Base-by-base conservation (phyloP, 2,797 vertebrate genomes). In the Podargus strigoides region DNA sequence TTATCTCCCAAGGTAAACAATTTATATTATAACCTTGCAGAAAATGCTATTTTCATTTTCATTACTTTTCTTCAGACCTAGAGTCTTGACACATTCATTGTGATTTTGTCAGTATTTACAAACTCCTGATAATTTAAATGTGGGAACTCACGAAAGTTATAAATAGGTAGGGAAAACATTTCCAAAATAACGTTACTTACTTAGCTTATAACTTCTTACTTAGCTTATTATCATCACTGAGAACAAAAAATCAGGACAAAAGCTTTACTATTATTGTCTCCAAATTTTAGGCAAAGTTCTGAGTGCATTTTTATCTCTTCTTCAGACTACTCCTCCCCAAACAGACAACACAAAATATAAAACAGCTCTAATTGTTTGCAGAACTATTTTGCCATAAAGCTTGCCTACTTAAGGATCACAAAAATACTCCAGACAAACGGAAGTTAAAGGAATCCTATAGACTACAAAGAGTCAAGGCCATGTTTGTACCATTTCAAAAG, bases 31-130 rank as follows among this genome's bases (percentile, higher is more conserved):
- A 88, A 60, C 37, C 46, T 85, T 81, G 41, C 16, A 89, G 34
- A 77, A 96, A 93, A 91, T 28, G 62, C 7, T 36, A 41, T 53
- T 96, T 75, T 91, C 7, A 52, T 87, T 96, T 91, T 70, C 63
- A 41, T 53, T 12, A 70, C 46, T 69, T 87, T 75, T 79, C 41
- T 58, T 76, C 32, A 80, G 50, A 76, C 26, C 49, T 34, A 72
- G 22, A 23, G 7, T 53, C 78, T 67, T 68, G 55, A 90, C 55
- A 53, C 1, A 80, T 63, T 92, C 27, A 23, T 27, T 80, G 47
- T 22, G 85, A 66, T 78, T 95, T 94, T 70, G 30, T 56, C 59
- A 78, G 19, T 80, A 82, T 56, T 75, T 87, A 69, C 4, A 3
- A 26, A 46, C 10, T 86, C 27, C 68, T 77, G 56, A 34, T 72